A percentile compares a stretch with the other conserved stretches of the same genome.
Evolutionary conservation across 35 echinoderm and acorn worm genomes (phyloP).

Genomic region (Stichopus chloronotus): DNA sequence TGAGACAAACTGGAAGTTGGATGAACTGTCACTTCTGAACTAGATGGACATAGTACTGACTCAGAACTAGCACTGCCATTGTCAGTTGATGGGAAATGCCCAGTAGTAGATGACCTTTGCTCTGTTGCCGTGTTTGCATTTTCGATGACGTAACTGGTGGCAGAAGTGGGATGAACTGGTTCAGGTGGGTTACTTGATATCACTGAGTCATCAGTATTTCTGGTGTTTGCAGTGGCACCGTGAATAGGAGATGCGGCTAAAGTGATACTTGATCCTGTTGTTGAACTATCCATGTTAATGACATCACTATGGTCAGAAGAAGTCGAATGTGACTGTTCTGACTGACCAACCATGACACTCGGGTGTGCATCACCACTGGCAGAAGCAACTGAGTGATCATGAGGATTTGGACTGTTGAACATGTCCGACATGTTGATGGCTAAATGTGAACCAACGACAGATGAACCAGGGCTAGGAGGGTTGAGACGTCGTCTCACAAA

Average conservation of each 20-base stretch:
- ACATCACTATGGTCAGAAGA: not conserved
- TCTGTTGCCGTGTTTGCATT: no score
- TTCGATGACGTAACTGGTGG: no score
- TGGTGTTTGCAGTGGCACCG: no score
- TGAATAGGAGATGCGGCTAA: no score
- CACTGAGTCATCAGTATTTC: no score
- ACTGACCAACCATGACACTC: not conserved
- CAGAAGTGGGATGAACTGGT: no score
- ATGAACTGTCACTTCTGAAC: not conserved
- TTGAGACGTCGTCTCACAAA: slow-evolving; percentile 38
- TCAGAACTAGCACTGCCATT: not conserved
- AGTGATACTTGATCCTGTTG: no score
- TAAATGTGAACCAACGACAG: not conserved
- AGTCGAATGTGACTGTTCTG: not conserved
- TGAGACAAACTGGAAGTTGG: not conserved
- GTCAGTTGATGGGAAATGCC: not conserved
- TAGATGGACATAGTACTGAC: not conserved
- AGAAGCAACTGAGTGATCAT: not conserved
- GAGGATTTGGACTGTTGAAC: slow-evolving; percentile 7
- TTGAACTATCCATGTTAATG: not conserved
- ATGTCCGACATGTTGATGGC: slow-evolving; percentile 2
- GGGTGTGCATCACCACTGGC: not conserved
- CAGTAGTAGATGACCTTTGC: not conserved
- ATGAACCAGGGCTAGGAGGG: not conserved
- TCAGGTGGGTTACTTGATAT: no score